Evolutionary conservation across 2,888 invertebrate genomes (phyloP).

Genomic region (Girardia tigrina): DNA sequence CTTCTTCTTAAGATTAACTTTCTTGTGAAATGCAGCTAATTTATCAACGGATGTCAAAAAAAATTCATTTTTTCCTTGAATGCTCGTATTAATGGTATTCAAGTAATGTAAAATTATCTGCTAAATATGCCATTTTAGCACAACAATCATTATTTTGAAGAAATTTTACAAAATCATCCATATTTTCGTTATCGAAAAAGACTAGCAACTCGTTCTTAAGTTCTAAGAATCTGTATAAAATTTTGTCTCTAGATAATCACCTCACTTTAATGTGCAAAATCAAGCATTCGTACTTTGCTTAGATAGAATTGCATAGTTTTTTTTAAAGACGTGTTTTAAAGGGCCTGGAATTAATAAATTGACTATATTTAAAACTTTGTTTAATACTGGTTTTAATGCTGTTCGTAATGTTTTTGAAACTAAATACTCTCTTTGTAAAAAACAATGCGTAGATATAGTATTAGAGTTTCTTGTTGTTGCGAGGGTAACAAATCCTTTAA

Average conservation of each 20-base stretch:
- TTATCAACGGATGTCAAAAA: no score
- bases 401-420: not conserved
- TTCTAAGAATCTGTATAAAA: not conserved
- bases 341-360: not conserved
- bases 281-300: slow-evolving; percentile 5
- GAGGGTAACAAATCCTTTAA: no score
- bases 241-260: not conserved
- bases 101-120: no score
- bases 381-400: not conserved
- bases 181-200: not conserved
- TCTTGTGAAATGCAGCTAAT: no score
- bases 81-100: no score
- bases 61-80: no score
- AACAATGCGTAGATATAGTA: no score
- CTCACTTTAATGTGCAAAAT: not conserved
- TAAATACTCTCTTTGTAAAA: not conserved
- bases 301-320: not conserved
- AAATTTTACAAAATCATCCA: not conserved
- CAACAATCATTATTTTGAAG: not conserved
- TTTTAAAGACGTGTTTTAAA: not conserved
- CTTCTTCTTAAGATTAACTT: no score
- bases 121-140: no score
- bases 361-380: not conserved
- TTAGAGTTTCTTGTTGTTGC: no score
- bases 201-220: not conserved